Base-by-base conservation (phyloP, 1,140 invertebrate species). In the Matsumurasca onukii region DNA sequence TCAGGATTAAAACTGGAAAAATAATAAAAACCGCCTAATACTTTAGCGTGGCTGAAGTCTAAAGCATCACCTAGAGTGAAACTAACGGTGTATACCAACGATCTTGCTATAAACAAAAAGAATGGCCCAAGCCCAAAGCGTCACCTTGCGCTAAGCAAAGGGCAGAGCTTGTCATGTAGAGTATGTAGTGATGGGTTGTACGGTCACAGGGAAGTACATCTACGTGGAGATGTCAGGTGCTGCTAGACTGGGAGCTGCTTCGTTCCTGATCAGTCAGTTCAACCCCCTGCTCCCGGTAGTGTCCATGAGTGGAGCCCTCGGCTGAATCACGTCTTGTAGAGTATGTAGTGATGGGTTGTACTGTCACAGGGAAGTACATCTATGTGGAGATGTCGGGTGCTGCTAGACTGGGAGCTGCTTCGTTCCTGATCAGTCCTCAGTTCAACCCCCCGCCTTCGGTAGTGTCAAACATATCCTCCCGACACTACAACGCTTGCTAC, bases 361-460 rank as follows among this genome's bases (percentile, higher is more conserved):
- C 5, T 79, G 76, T 67, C 73, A 74, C 75, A 82, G 89, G 89
- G 1, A 86, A 85, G 73, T 94, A 86, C 78, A 84, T 87, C 71
- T 89, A 81, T 76, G 90, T 86, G 2, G 84, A 88, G 71, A 88
- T 91, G 85, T 83, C 86, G 13, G 79, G 81, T 39, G 79, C 79
- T 71, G 78, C 78, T 55, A 78, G 80, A 86, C 89, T 77, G 87
- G 90, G 52, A 84, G 86, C 73, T 83, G 83, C 64, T 24, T 89
- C 88, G 0, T 85, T 86, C 0, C 84, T 95, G 74, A 84, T 86
- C 51, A 93, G 91, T 74, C 84, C 90, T 0, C 78, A 90, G n/a
- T 94, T 93, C 71, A 90, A 92, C 76, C 89, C 91, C 0, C 92
- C 92, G 0, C 92, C 92, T 0, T 85, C 83, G 63, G 91, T 92